A percentile compares a stretch with the other conserved stretches of the same genome.
Conservation (phyloP, 2,113 vertebrate species). For the Neolamprologus devosi region DNA sequence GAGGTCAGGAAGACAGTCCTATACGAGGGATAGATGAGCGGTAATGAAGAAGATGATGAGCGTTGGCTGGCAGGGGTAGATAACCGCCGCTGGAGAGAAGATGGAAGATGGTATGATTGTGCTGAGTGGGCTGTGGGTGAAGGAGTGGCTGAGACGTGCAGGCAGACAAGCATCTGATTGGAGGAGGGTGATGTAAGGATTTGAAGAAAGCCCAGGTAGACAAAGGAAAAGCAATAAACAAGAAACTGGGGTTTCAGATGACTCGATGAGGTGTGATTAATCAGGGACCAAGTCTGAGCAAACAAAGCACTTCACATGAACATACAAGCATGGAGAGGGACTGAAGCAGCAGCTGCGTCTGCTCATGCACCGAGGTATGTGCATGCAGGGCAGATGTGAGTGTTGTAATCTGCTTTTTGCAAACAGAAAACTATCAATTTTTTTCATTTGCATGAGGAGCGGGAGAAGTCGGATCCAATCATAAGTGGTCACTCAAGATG, state of each 20-base stretch:
- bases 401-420: not conserved
- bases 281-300: not conserved
- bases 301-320: not conserved
- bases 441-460: not conserved
- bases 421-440: not conserved
- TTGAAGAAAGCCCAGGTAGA: not conserved
- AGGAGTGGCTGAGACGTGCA: not conserved
- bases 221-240: not conserved
- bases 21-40: not conserved
- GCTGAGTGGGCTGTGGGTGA: not conserved
- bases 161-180: not conserved
- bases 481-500: not conserved
- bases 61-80: not conserved
- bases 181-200: not conserved
- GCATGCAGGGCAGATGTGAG: not conserved
- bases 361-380: not conserved
- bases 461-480: not conserved
- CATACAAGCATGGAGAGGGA: not conserved
- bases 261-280: fast-evolving
- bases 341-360: not conserved
- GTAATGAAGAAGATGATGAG: not conserved
- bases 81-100: fast-evolving
- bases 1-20: not conserved
- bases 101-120: not conserved
- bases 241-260: not conserved